Evolutionary conservation across 2,888 invertebrate genomes (phyloP).

Genomic region (Perizoma flavofasciatum): DNA sequence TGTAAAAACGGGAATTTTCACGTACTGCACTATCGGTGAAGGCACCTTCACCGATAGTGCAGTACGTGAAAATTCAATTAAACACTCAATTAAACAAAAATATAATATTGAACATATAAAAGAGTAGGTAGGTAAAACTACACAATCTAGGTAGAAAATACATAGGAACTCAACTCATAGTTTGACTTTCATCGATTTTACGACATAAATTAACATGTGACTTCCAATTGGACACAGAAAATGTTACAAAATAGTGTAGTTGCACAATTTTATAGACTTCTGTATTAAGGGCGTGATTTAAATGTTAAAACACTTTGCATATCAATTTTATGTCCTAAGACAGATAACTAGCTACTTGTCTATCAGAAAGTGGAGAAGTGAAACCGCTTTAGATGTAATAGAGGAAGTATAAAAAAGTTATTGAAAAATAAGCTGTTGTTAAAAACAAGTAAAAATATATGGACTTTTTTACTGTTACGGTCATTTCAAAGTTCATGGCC

Average conservation of each 20-base stretch:
- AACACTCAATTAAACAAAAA: too few species aligned
- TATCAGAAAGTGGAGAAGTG: slow-evolving; percentile 6
- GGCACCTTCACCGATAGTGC: too few species aligned
- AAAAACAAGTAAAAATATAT: slow-evolving; percentile 5
- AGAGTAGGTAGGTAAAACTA: too few species aligned
- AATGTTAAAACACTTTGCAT: slow-evolving; percentile 25
- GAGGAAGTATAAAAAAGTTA: slow-evolving; percentile 10
- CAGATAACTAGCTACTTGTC: slow-evolving; percentile 12
- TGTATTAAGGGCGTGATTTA: slow-evolving; percentile 33
- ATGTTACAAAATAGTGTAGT: slow-evolving; percentile 25
- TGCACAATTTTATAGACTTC: slow-evolving; percentile 33
- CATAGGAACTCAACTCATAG: too few species aligned
- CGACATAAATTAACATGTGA: slow-evolving; percentile 31
- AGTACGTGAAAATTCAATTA: too few species aligned
- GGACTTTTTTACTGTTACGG: neutral
- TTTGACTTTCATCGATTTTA: slow-evolving; percentile 11
- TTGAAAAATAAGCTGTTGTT: slow-evolving; percentile 10
- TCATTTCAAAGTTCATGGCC: too few species aligned
- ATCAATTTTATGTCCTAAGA: slow-evolving; percentile 21
- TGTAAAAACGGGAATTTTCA: too few species aligned
- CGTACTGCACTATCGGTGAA: too few species aligned
- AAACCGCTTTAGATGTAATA: neutral
- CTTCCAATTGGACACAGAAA: slow-evolving; percentile 28
- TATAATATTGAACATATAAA: too few species aligned
- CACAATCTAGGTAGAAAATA: too few species aligned